phyloP scores from a whole-genome alignment of 1,140 invertebrate species.

The Carposina sasakii region DNA sequence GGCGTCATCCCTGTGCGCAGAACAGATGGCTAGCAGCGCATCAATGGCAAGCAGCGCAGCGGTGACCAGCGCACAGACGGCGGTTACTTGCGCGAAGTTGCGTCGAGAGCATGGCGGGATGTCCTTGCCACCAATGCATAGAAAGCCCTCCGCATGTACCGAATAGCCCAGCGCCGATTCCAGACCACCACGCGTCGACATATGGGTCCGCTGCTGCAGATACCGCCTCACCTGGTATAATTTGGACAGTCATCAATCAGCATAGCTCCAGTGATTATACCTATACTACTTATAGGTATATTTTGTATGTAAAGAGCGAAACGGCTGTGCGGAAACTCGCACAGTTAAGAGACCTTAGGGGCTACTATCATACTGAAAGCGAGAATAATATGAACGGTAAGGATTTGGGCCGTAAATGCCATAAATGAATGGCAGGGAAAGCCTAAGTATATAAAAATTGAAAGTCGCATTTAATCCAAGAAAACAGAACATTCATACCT shows the following conservation, averaged over 20 bases:
- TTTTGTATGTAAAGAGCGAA: too few relatives aligned
- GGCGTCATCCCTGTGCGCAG: conserved; percentile 38
- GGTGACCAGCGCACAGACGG: conserved; percentile 36
- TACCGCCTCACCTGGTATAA: conserved; percentile 48
- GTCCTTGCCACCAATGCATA: conserved; percentile 37
- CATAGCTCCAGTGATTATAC: too few relatives aligned
- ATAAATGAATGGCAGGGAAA: too few relatives aligned
- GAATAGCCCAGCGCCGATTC: conserved; percentile 37
- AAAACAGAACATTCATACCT: conserved; percentile 18
- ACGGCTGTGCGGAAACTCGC: too few relatives aligned
- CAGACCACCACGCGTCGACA: conserved; percentile 57
- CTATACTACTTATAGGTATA: too few relatives aligned
- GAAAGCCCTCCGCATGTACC: conserved; percentile 41
- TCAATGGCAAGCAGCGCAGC: conserved; percentile 44
- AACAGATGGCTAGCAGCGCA: conserved; percentile 40
- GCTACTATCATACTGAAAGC: too few relatives aligned
- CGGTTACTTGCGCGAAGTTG: conserved; percentile 22
- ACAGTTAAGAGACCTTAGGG: too few relatives aligned
- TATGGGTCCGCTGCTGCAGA: conserved; percentile 53
- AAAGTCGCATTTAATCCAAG: conserved; percentile 24
- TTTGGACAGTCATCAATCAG: too few relatives aligned
- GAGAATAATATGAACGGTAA: too few relatives aligned
- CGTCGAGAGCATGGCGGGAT: conserved; percentile 31
- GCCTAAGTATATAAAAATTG: too few relatives aligned
- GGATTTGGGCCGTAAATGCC: too few relatives aligned